These are phyloP conservation scores for Carduelis carduelis DNA, from an alignment of 2,797 vertebrate genomes.

Conservation along the genomic window DNA sequence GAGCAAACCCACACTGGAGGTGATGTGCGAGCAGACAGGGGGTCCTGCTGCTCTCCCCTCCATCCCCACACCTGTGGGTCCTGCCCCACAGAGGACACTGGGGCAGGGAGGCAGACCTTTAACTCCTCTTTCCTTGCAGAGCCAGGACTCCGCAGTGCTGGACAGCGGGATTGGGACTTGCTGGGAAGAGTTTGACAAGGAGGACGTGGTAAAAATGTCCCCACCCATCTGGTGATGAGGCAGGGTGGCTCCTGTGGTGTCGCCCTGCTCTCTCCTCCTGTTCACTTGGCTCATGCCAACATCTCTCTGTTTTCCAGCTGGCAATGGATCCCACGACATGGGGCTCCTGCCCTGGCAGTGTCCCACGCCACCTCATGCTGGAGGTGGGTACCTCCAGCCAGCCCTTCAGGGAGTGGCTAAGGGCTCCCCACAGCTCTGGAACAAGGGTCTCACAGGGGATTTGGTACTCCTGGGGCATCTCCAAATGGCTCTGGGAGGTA, in stretches of 20 bases:
- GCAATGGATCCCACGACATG: accelerated
- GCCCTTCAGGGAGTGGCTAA: too few relatives aligned
- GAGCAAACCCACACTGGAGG: constrained; percentile 81
- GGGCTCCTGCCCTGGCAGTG: neutral
- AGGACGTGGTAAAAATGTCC: constrained; percentile 66
- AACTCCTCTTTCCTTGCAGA: constrained; percentile 67
- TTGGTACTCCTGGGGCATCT: neutral
- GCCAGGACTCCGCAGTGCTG: constrained; percentile 85
- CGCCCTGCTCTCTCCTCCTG: neutral
- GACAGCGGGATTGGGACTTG: constrained; percentile 77
- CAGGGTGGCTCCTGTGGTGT: neutral
- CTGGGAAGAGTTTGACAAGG: constrained; percentile 66
- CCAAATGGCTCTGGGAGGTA: neutral
- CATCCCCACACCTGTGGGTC: neutral
- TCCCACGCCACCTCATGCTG: neutral
- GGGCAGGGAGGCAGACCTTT: neutral
- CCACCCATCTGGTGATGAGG: neutral
- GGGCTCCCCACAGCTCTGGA: neutral
- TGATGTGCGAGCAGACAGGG: neutral
- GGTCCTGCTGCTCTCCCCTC: neutral
- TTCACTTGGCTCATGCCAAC: neutral
- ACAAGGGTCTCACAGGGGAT: neutral
- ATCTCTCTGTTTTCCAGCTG: constrained; percentile 9
- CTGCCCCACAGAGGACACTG: neutral
- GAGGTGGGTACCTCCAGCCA: neutral